Percentiles rank a stretch among this genome's conserved stretches.
These are phyloP conservation scores for Mamestra configurata DNA, from an alignment of 1,140 invertebrate genomes.

Conservation along the genomic window DNA sequence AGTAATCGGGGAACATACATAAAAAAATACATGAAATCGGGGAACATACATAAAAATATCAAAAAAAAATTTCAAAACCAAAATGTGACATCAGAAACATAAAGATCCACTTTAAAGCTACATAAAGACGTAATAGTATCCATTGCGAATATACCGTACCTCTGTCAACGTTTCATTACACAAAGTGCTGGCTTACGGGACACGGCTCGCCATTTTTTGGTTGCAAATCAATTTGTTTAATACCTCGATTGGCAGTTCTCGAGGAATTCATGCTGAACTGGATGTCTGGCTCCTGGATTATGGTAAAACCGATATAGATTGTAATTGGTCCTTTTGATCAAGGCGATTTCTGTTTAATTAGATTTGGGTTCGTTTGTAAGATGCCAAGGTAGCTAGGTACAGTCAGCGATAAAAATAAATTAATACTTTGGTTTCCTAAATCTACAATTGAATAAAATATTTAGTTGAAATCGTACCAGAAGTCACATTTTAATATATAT, in stretches of 20 bases:
- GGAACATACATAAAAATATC: too few relatives aligned
- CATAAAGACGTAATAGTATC: slow-evolving; percentile 16
- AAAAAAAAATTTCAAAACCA: neutral
- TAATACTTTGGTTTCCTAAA: too few relatives aligned
- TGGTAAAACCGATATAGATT: slow-evolving; percentile 3
- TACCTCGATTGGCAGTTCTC: slow-evolving; percentile 45
- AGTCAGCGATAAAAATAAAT: too few relatives aligned
- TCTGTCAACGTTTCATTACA: slow-evolving; percentile 54
- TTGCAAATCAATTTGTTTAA: slow-evolving; percentile 62
- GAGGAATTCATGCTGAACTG: slow-evolving; percentile 13
- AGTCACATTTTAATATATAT: too few relatives aligned
- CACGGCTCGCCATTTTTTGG: slow-evolving; percentile 50
- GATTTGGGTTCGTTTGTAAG: slow-evolving; percentile 2
- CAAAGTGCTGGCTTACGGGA: slow-evolving; percentile 58
- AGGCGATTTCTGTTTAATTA: slow-evolving; percentile 31
- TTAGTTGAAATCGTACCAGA: too few relatives aligned
- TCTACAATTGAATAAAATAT: too few relatives aligned
- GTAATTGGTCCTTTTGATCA: slow-evolving; percentile 38
- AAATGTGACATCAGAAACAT: neutral
- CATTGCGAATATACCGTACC: neutral
- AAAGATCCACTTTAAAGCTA: neutral
- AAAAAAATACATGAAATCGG: too few relatives aligned
- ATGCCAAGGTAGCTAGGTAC: neutral
- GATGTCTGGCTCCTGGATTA: slow-evolving; percentile 29
- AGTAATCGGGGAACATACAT: too few relatives aligned